Conservation (phyloP, 1,140 invertebrate genomes). For the Tetramorium parvispinum region DNA sequence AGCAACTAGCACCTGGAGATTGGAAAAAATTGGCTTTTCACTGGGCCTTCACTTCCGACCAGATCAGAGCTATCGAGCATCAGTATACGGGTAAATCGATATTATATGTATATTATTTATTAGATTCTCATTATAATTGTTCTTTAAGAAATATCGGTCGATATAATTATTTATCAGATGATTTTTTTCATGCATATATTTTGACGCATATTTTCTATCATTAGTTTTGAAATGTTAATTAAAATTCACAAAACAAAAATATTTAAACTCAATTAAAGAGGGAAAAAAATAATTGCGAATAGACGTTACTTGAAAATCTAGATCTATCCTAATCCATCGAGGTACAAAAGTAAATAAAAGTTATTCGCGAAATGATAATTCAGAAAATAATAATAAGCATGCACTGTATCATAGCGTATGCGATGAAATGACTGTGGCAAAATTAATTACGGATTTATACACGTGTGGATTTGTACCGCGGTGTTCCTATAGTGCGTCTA, state of each 20-base stretch:
- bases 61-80: constrained; percentile 91
- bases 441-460: background rate
- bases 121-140: background rate
- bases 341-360: constrained; percentile 1
- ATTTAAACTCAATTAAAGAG: background rate
- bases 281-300: background rate
- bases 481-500: constrained; percentile 69
- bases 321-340: constrained; percentile 3
- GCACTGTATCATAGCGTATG: background rate
- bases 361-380: background rate
- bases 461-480: constrained; percentile 68
- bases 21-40: constrained; percentile 90
- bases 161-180: background rate
- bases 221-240: background rate
- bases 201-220: background rate
- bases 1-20: constrained; percentile 88
- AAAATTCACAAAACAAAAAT: background rate
- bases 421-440: background rate
- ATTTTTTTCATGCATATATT: background rate
- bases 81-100: constrained; percentile 89
- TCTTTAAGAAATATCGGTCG: background rate
- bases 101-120: background rate
- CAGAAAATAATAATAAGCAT: background rate
- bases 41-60: constrained; percentile 91
- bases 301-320: background rate